Conservation (phyloP, 1,140 invertebrate genomes). For the Melipona quadrifasciata region DNA sequence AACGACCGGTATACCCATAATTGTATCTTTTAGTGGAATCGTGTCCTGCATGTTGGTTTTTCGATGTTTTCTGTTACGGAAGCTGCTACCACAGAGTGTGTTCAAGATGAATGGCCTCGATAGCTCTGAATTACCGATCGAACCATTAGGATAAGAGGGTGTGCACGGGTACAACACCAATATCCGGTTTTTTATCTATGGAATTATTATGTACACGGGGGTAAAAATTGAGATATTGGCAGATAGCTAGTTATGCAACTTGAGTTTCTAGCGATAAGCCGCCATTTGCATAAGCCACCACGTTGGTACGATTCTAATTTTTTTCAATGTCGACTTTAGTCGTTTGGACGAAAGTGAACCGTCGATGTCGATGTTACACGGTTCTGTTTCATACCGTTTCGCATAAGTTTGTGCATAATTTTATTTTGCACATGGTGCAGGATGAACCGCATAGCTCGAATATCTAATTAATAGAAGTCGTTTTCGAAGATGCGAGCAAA, state of each 20-base stretch:
- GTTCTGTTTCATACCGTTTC: too few relatives aligned
- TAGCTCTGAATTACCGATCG: conserved; percentile 12
- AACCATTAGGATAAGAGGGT: neutral
- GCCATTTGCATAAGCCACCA: neutral
- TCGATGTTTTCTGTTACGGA: neutral
- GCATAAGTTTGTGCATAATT: too few relatives aligned
- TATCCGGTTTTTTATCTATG: neutral
- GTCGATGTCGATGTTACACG: too few relatives aligned
- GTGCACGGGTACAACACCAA: too few relatives aligned
- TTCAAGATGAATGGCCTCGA: conserved; percentile 17
- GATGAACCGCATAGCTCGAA: too few relatives aligned
- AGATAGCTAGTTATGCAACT: neutral
- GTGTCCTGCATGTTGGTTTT: neutral
- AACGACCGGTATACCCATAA: neutral
- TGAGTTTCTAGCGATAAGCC: neutral
- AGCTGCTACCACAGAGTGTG: conserved; percentile 4
- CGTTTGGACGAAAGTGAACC: too few relatives aligned
- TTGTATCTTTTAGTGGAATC: conserved; percentile 5
- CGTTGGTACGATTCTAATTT: neutral
- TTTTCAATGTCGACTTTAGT: neutral
- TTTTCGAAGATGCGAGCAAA: too few relatives aligned
- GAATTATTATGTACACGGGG: neutral
- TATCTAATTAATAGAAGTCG: too few relatives aligned
- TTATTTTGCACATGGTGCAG: too few relatives aligned
- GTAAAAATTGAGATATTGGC: neutral